Base-by-base conservation (phyloP, 2,888 invertebrate species). In the Nysson spinosus region DNA sequence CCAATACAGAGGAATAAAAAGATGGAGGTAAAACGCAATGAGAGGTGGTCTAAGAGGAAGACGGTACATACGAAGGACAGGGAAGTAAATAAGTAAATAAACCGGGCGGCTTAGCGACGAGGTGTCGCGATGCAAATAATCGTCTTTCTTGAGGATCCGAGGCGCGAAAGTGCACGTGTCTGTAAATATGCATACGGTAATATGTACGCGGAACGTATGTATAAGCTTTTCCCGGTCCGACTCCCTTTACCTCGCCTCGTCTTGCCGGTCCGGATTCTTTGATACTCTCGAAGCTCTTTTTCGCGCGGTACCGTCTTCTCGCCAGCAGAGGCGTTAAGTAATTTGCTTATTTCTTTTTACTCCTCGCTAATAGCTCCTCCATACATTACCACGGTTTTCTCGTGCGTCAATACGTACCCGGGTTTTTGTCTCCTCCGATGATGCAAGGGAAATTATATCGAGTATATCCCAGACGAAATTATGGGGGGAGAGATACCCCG, bases 21-120 rank as follows among this genome's bases (percentile, higher is more conserved):
- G 9, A 16, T 20, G 1, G 37, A 34, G 35, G 40, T 35, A 16
- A 51, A 24, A 55, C 37, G 14, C 30, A 32, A 16, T n/a, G 40
- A 30, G 19, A 42, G 39, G 46, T 42, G 51, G 52, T n/a, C n/a
- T n/a, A 46, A 19, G 43, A 42, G 46, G 34, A 52, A 52, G 54
- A 47, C 60, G 50, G 66, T 58, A 71, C 69, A 66, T 71, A 72
- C 65, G 58, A 62, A 44, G 26, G 62, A 70, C 69, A 56, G 63
- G 69, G 69, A 77, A 77, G 82, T 83, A 82, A 79, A 83, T 83
- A 83, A 83, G 83, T 82, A 83, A 83, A 82, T 81, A 82, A 75
- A 78, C 68, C 78, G 73, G 72, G 77, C 69, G 76, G 76, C 79
- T 80, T 75, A 72, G 72, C 69, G 69, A 75, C 69, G 69, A 82